Evolutionary conservation across 2,888 invertebrate species (phyloP).

Genomic region (Patella ulyssiponensis): DNA sequence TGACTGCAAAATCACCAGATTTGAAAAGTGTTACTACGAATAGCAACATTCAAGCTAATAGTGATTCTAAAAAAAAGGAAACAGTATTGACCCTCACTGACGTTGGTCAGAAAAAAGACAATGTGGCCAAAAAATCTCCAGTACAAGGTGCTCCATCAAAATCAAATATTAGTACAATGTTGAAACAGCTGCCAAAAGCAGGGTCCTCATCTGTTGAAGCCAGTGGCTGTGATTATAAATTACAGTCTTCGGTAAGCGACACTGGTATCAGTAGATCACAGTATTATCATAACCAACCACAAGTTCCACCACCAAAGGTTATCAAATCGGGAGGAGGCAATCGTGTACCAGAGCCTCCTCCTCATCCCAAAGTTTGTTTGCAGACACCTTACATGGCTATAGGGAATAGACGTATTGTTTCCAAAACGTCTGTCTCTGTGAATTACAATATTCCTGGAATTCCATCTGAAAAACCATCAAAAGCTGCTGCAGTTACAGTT

Average conservation of each 20-base stretch:
- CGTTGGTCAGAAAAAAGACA: constrained; percentile 1
- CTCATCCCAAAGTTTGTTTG: constrained; percentile 22
- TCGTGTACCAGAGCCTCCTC: constrained; percentile 17
- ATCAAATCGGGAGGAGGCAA: background rate
- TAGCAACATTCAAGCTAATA: background rate
- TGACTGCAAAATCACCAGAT: background rate
- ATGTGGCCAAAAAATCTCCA: constrained; percentile 10
- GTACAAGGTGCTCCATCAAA: background rate
- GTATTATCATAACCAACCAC: constrained; percentile 13
- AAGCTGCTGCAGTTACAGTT: constrained; percentile 47
- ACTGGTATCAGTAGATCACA: constrained; percentile 11
- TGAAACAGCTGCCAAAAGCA: constrained; percentile 6
- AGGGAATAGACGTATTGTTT: constrained; percentile 47
- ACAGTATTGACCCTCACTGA: background rate
- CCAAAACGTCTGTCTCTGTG: constrained; percentile 58
- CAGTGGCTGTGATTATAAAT: constrained; percentile 1
- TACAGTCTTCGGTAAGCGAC: background rate
- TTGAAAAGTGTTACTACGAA: constrained; percentile 17
- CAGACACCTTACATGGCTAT: constrained; percentile 15
- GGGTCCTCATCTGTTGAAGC: background rate
- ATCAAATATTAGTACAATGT: background rate
- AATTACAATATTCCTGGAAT: constrained; percentile 56
- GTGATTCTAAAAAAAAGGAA: constrained; percentile 5
- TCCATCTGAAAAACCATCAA: constrained; percentile 32
- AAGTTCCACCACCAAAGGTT: background rate